Evolutionary conservation across 2,113 vertebrate species (phyloP), one percentile per base, ranked within the genome.

Genomic region (Puffinus mauretanicus): DNA sequence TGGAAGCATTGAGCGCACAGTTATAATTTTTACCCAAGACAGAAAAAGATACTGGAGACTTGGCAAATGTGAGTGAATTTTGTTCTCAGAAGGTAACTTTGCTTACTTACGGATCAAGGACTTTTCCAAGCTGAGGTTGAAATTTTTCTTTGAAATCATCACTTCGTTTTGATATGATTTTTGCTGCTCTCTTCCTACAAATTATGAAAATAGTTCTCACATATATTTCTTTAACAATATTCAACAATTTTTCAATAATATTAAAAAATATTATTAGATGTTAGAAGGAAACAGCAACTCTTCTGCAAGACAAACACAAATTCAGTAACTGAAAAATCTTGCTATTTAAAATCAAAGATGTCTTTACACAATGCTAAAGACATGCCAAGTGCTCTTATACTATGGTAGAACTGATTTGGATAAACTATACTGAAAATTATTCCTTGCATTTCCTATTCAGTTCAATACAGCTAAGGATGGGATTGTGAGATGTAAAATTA

Each of bases 121-220:
- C 95, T 98, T 96, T 98, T 94, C 98, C 98, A 91, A 98, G 36
- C 79, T 98, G 97, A 91, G 96, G 93, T 2, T 98, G 98, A 85
- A 98, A 97, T 75, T 98, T 98, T 88, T 98, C 98, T 78, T 97
- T 98, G 77, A 98, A 99, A 97, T 98, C 97, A 79, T 98, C 97
- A n/a, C 70, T 97, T 96, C n/a, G 95, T 93, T 98, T 98, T 26
- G 98, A 98, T 83, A 98, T 73, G 7, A 98, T 38, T 86, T 97
- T 97, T 93, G 97, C 94, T 87, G 82, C 98, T 83, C 91, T 98
- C 96, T 98, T 98, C 98, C 98, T 99, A 70, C 7, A 42, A 80
- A 93, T 91, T 84, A 76, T 46, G 15, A 97, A 96, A 92, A 93
- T 24, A 90, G 66, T 20, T 80, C 26, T 6, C 67, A 72, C 13